Evolutionary conservation across 2,113 vertebrate species (phyloP).

Genomic region (Heterotilapia buettikoferi): DNA sequence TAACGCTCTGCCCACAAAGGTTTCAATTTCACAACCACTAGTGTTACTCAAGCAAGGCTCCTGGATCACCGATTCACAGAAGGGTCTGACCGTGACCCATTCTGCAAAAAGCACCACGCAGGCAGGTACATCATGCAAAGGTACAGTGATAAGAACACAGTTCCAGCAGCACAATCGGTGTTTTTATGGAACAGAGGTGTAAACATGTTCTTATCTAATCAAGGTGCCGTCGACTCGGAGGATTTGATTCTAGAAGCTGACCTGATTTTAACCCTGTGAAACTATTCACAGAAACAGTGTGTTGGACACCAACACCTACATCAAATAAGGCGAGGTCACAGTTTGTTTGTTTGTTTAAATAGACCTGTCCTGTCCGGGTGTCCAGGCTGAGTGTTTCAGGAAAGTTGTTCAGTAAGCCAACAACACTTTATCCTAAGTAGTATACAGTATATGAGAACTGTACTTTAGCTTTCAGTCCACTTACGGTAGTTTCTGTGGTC

Average conservation of each 20-base stretch:
- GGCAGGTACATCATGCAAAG: neutral
- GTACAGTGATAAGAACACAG: conserved; percentile 12
- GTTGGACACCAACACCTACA: neutral
- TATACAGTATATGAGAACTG: neutral
- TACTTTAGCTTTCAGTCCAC: neutral
- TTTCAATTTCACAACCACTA: neutral
- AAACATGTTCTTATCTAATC: conserved; percentile 1
- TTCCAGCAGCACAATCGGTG: conserved; percentile 1
- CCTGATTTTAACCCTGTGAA: neutral
- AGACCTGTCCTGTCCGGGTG: neutral
- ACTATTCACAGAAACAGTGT: neutral
- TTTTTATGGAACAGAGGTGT: neutral
- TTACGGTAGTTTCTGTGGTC: accelerated
- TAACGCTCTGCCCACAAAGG: neutral
- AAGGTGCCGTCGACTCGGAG: neutral
- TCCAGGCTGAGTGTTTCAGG: neutral
- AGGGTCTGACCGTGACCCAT: neutral
- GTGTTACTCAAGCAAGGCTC: neutral
- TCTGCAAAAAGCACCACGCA: neutral
- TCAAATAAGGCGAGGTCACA: neutral
- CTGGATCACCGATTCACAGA: neutral
- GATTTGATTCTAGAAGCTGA: neutral
- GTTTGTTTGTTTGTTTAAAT: neutral
- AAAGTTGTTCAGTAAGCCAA: neutral
- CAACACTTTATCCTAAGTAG: neutral